A percentile compares a stretch with the other conserved stretches of the same genome.
phyloP scores from a whole-genome alignment of 1,140 invertebrate species.

The Zaprionus camerounensis region DNA sequence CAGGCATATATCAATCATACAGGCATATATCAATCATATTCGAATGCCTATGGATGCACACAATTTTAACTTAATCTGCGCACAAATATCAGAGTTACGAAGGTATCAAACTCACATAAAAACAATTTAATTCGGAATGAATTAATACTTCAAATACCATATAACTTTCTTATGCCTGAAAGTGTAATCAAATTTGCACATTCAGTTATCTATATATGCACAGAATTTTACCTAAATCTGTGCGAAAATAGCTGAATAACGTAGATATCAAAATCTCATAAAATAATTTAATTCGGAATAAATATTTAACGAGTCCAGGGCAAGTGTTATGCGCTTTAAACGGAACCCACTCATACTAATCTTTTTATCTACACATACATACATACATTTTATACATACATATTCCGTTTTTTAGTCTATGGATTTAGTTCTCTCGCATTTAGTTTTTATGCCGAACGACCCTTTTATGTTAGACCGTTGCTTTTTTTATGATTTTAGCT shows the following conservation, averaged over 20 bases:
- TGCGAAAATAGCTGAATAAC: not conserved
- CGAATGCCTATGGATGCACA: too few relatives aligned
- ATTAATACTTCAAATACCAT: too few relatives aligned
- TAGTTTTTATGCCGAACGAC: not conserved
- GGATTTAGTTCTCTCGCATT: not conserved
- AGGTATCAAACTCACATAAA: too few relatives aligned
- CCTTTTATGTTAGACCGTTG: not conserved
- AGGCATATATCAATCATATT: too few relatives aligned
- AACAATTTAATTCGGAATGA: too few relatives aligned
- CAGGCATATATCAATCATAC: too few relatives aligned
- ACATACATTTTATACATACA: not conserved
- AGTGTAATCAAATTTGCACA: too few relatives aligned
- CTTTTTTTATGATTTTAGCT: constrained; percentile 26
- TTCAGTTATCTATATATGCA: not conserved
- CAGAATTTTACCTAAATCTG: not conserved
- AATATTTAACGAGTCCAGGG: not conserved
- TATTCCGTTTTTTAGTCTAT: not conserved
- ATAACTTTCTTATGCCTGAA: too few relatives aligned
- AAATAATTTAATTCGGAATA: not conserved
- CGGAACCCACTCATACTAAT: not conserved
- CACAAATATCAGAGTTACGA: too few relatives aligned
- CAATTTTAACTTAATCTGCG: too few relatives aligned
- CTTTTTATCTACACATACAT: not conserved
- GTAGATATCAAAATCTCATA: not conserved
- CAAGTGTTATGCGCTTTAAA: not conserved